Conservation (phyloP, 2,797 vertebrate species). For the Halcyon badia region DNA sequence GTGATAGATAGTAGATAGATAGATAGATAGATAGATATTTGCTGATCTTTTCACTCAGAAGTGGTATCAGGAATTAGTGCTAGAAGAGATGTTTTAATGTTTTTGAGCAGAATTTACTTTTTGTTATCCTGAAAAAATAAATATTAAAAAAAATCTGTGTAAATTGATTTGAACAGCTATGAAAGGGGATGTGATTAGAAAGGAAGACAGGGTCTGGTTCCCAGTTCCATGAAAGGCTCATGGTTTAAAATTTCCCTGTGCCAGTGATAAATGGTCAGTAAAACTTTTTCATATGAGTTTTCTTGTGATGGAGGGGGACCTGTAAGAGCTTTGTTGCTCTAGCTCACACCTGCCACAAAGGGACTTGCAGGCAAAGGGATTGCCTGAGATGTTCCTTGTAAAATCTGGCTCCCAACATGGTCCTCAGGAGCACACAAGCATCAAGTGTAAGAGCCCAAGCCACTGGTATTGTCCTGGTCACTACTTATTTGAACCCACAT, state of each 20-base stretch:
- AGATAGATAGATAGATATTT: neutral
- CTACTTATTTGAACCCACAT: neutral
- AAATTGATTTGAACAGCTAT: neutral
- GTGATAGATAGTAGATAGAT: neutral
- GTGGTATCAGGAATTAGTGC: neutral
- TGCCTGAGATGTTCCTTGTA: neutral
- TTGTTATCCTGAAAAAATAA: neutral
- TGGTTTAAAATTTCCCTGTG: neutral
- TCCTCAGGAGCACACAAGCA: neutral
- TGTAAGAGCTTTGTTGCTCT: neutral
- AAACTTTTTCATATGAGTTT: neutral
- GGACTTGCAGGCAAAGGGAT: neutral
- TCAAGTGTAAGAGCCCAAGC: neutral
- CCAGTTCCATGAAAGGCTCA: neutral
- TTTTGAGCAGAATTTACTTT: neutral
- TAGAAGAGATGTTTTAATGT: neutral
- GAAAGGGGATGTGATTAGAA: neutral
- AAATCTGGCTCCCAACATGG: fast-evolving
- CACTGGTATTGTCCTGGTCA: neutral
- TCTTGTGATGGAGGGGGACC: neutral
- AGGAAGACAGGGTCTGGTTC: neutral
- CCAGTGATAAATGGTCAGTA: neutral
- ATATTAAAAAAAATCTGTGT: neutral
- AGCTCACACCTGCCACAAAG: neutral
- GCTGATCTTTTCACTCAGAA: neutral